Evolutionary conservation across 2,888 invertebrate species (phyloP).

Genomic region (Iphiclides podalirius): DNA sequence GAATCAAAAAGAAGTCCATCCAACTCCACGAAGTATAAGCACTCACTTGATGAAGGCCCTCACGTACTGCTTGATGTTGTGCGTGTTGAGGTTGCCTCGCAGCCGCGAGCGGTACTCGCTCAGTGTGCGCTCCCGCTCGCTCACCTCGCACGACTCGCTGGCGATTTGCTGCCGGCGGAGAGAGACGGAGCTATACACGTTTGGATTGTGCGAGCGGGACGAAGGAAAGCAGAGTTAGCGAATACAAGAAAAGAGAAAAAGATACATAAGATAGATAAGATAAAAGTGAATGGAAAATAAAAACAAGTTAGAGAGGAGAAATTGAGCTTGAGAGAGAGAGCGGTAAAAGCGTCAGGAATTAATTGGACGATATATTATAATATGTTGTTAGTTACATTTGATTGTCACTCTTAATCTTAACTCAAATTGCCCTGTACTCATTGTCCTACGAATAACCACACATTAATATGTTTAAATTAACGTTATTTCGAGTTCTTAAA

Average conservation of each 20-base stretch:
- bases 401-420: too few relatives aligned
- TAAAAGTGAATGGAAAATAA: background rate
- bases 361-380: too few relatives aligned
- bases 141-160: constrained; percentile 53
- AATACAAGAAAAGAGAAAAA: background rate
- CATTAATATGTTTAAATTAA: too few relatives aligned
- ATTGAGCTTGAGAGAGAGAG: too few relatives aligned
- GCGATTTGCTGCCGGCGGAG: constrained; percentile 56
- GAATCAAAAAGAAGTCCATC: too few relatives aligned
- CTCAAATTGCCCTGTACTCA: too few relatives aligned
- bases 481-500: too few relatives aligned
- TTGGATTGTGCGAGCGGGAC: too few relatives aligned
- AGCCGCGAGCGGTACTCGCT: constrained; percentile 88
- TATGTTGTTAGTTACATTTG: too few relatives aligned
- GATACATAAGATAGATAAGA: background rate
- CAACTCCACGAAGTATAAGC: constrained; percentile 32
- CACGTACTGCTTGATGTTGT: constrained; percentile 90
- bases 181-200: constrained; percentile 14
- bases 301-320: too few relatives aligned
- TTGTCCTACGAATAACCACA: too few relatives aligned
- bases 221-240: constrained; percentile 3
- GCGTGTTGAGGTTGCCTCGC: constrained; percentile 87
- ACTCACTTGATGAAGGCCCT: constrained; percentile 91
- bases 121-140: constrained; percentile 87
- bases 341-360: too few relatives aligned